These are phyloP conservation scores for Caenorhabditis sp. DNA, from an alignment of 2,888 invertebrate genomes.

Conservation along the genomic window DNA sequence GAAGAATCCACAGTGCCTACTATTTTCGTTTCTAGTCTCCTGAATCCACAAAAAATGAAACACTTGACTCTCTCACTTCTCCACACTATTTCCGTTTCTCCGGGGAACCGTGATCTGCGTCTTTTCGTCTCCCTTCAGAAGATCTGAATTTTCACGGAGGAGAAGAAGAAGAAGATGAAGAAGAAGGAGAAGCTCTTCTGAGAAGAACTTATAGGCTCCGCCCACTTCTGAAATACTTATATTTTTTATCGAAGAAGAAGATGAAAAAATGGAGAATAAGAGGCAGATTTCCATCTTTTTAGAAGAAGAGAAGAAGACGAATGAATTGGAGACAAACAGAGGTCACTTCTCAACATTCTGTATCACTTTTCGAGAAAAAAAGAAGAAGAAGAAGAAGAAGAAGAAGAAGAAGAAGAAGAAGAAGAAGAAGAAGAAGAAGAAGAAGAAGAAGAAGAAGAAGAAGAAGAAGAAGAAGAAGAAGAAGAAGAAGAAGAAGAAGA, in stretches of 20 bases:
- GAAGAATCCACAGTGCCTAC: no score
- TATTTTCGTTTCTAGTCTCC: no score
- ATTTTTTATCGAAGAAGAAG: not conserved
- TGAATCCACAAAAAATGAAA: not conserved
- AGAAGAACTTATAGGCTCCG: not conserved
- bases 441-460: not conserved
- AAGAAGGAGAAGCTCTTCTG: not conserved
- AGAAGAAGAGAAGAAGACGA: conserved; percentile 18
- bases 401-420: not conserved
- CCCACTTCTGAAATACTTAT: not conserved
- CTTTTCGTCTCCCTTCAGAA: not conserved
- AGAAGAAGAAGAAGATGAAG: no score
- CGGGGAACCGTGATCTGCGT: not conserved
- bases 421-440: conserved; percentile 11
- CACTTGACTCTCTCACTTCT: not conserved
- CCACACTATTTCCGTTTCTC: not conserved
- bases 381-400: conserved; percentile 26
- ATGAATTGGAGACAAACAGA: not conserved
- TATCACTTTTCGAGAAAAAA: conserved; percentile 8
- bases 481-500: conserved; percentile 11
- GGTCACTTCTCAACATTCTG: not conserved
- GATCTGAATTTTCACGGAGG: no score
- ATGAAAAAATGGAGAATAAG: not conserved
- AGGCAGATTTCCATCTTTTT: not conserved
- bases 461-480: conserved; percentile 2